Conservation (phyloP, 2,113 vertebrate genomes). For the Ifrita kowaldi region DNA sequence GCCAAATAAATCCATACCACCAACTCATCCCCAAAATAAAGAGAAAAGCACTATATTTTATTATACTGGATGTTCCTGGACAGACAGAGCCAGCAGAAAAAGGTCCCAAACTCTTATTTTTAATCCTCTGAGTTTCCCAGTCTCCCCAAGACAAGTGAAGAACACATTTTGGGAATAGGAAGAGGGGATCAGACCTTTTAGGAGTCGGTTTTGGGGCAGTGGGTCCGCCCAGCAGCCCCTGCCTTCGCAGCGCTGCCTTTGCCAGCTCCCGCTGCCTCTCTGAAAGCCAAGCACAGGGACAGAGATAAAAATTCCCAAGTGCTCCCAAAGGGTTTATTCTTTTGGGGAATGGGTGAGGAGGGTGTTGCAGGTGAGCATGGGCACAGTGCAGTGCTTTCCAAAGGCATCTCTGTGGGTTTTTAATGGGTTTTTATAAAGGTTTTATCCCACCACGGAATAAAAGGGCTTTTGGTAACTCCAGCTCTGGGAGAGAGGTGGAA, state of each 20-base stretch:
- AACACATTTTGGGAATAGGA: background rate
- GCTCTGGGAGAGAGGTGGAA: background rate
- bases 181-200: slow-evolving; percentile 76
- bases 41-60: background rate
- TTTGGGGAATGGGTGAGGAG: background rate
- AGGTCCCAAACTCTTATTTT: background rate
- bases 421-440: background rate
- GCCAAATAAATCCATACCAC: background rate
- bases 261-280: slow-evolving; percentile 90
- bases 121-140: background rate
- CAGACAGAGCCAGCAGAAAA: background rate
- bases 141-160: background rate
- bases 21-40: background rate
- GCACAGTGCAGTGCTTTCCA: background rate
- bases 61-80: background rate
- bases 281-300: slow-evolving; percentile 52
- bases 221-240: slow-evolving; percentile 78
- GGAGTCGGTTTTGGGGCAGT: slow-evolving; percentile 63
- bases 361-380: background rate
- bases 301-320: background rate
- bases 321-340: background rate
- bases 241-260: slow-evolving; percentile 84
- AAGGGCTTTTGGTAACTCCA: background rate
- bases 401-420: background rate
- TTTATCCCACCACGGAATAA: background rate